phyloP scores from a whole-genome alignment of 2,113 vertebrate genomes.

The Pterocles burchelli region DNA sequence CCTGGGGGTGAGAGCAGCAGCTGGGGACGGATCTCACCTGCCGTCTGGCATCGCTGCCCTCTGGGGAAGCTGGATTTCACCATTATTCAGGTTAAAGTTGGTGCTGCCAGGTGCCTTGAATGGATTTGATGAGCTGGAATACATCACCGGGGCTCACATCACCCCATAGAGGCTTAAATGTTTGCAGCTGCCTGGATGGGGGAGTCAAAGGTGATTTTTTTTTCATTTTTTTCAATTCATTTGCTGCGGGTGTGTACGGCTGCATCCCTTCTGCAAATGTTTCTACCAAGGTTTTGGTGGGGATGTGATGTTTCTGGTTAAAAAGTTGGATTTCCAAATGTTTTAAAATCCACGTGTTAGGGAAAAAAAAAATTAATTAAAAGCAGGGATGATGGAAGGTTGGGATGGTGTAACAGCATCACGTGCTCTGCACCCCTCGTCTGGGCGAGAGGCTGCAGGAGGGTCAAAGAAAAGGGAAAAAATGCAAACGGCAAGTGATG shows the following conservation, averaged over 20 bases:
- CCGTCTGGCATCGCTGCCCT: neutral
- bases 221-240: neutral
- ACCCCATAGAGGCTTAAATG: rapidly evolving
- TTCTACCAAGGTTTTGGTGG: neutral
- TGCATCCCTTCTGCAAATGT: neutral
- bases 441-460: neutral
- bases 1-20: neutral
- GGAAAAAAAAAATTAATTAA: neutral
- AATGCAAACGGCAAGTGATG: neutral
- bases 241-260: neutral
- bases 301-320: neutral
- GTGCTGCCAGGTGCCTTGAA: neutral
- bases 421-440: neutral
- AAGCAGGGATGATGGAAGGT: neutral
- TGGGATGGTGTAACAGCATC: neutral
- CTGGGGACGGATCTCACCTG: neutral
- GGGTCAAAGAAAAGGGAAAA: neutral
- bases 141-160: neutral
- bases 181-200: neutral
- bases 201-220: neutral
- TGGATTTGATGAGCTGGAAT: neutral
- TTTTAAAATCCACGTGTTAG: neutral
- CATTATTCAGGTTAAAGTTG: constrained; percentile 21
- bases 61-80: neutral
- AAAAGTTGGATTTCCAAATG: neutral